Evolutionary conservation across 2,797 vertebrate species (phyloP), one percentile per base, ranked within the genome.

Genomic region (Semaprochilodus insignis): DNA sequence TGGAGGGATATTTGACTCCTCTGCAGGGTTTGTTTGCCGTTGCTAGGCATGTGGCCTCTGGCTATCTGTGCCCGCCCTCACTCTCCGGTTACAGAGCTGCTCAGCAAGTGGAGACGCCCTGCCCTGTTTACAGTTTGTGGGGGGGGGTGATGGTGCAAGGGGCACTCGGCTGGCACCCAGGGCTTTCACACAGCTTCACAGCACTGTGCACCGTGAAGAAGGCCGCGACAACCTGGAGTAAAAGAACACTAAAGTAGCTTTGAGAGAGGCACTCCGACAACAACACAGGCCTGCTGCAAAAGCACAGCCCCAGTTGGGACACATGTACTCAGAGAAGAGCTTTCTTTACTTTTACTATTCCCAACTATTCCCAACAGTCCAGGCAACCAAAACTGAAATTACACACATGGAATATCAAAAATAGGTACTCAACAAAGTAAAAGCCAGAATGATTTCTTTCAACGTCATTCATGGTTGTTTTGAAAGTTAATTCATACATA

Each of bases 51-150:
- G 87, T 91, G 91, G 91, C 89, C 89, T 92, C 89, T 83, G 90
- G 90, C 93, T 88, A 93, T 93, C 60, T n/a, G n/a, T 13, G 23
- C 60, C 60, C 23, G 14, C 87, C 90, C 78, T 81, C 86, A 77
- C 85, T 93, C 94, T 96, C 95, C 27, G 77, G 87, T 96, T 96
- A 96, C 95, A 87, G 62, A 62, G 77, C 67, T 27, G 70, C 60
- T 80, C 25, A 14, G 15, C 65, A 54, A 19, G 52, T 59, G 34
- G 21, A 40, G 8, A 77, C 67, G 36, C 60, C 74, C 54, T 70
- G 76, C 79, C 79, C 79, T 75, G 54, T 83, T 75, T 59, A 73
- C 60, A 59, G 74, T 59, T 36, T 62, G 60, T 62, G 63, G 65
- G 21, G 65, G 73, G 31, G 57, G 19, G 21, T 23, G 59, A 21